Percentiles rank a stretch among this genome's conserved stretches.
Evolutionary conservation across 2,888 invertebrate species (phyloP).

Genomic region (Cacoxenus indagator): DNA sequence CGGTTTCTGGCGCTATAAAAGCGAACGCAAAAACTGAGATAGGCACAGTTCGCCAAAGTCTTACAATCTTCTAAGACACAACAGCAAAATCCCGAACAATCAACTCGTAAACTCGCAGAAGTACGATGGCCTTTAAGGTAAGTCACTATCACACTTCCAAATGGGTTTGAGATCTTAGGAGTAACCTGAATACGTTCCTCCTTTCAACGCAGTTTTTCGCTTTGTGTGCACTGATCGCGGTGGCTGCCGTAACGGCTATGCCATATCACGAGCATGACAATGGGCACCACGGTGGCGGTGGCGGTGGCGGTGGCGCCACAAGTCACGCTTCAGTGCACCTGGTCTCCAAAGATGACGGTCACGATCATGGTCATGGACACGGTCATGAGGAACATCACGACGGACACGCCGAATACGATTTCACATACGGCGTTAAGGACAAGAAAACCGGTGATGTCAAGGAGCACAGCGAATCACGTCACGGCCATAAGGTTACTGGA

Average conservation of each 20-base stretch:
- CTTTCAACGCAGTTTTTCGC: constrained; percentile 38
- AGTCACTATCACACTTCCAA: not conserved
- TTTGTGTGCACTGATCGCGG: constrained; percentile 44
- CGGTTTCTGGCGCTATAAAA: constrained; percentile 41
- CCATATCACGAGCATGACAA: constrained; percentile 33
- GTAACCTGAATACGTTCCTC: not conserved
- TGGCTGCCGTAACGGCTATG: constrained; percentile 35
- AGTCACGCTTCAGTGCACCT: constrained; percentile 58
- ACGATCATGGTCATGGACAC: constrained; percentile 38
- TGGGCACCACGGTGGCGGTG: constrained; percentile 16
- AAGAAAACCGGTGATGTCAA: constrained; percentile 60
- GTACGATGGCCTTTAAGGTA: constrained; percentile 58
- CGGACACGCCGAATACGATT: constrained; percentile 56
- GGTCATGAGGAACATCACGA: constrained; percentile 49
- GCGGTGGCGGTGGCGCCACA: constrained; percentile 40
- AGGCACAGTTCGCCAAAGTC: constrained; percentile 48
- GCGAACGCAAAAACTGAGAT: constrained; percentile 20
- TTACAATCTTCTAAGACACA: constrained; percentile 12
- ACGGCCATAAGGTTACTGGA: constrained; percentile 60
- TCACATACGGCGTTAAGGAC: constrained; percentile 59
- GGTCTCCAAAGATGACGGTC: constrained; percentile 54
- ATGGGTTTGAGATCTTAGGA: not conserved
- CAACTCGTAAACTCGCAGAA: constrained; percentile 41
- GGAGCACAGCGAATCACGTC: constrained; percentile 52
- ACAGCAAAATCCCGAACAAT: constrained; percentile 44